phyloP scores from a whole-genome alignment of 2,888 invertebrate genomes.

The Augiades crinisus region DNA sequence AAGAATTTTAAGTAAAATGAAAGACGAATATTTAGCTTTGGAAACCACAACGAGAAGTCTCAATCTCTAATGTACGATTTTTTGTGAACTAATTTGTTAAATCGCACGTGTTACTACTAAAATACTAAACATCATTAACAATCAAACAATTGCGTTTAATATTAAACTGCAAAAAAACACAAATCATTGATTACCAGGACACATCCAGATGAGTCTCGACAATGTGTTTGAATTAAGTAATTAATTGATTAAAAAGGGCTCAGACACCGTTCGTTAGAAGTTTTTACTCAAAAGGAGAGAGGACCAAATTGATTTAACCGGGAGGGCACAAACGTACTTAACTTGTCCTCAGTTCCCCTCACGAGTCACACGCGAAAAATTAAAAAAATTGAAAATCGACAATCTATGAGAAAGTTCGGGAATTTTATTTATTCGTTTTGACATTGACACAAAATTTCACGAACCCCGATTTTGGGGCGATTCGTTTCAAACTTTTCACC shows the following conservation, averaged over 20 bases:
- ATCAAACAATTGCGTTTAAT: constrained; percentile 1
- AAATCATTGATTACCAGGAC: constrained; percentile 1
- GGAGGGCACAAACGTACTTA: constrained; percentile 39
- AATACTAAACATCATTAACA: background rate
- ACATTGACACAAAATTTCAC: constrained; percentile 18
- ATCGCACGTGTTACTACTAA: no score
- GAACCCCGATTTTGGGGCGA: constrained; percentile 1
- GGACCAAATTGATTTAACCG: constrained; percentile 70
- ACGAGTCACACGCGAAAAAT: constrained; percentile 36
- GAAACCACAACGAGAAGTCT: no score
- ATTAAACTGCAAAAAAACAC: background rate
- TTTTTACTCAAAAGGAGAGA: constrained; percentile 52
- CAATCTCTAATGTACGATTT: no score
- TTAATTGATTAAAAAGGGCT: constrained; percentile 76
- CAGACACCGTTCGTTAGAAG: constrained; percentile 64
- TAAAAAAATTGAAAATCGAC: constrained; percentile 31
- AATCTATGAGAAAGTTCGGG: constrained; percentile 25
- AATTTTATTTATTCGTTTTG: constrained; percentile 9
- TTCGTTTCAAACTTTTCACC: constrained; percentile 21
- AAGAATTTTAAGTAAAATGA: no score
- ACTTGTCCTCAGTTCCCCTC: constrained; percentile 29
- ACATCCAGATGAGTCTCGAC: constrained; percentile 40
- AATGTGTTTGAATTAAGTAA: constrained; percentile 65
- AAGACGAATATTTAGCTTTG: no score
- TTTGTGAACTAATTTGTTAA: no score